Percentiles rank a stretch among this genome's conserved stretches.
phyloP scores from a whole-genome alignment of 2,113 vertebrate species.

The Passerina amoena region DNA sequence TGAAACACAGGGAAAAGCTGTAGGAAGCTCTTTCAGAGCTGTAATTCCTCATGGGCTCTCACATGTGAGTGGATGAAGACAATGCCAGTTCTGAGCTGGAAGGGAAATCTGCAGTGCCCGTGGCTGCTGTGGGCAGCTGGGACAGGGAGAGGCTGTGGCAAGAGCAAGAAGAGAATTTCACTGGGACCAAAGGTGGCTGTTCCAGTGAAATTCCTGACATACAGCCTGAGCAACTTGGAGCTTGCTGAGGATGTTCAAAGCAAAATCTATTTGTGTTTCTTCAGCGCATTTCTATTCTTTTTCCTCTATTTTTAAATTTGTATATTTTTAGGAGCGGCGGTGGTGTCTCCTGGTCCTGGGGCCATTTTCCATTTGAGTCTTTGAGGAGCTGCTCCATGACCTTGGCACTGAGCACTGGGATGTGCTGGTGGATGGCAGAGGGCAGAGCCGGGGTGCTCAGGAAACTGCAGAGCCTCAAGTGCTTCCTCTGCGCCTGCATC shows the following conservation, averaged over 20 bases:
- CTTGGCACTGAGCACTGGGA: rapidly evolving
- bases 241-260: neutral
- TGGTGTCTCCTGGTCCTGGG: neutral
- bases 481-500: neutral
- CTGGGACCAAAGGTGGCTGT: neutral
- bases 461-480: neutral
- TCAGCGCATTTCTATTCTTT: neutral
- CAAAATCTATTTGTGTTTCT: neutral
- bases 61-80: neutral
- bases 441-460: neutral
- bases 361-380: rapidly evolving
- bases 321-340: no score
- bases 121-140: rapidly evolving
- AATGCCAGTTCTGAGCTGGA: rapidly evolving
- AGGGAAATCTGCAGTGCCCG: neutral
- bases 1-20: neutral
- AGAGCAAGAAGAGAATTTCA: neutral
- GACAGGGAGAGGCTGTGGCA: neutral
- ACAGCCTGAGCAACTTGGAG: rapidly evolving
- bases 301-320: no score
- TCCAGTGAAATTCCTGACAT: neutral
- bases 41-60: neutral
- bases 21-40: neutral
- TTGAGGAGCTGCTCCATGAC: rapidly evolving
- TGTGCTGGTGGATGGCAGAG: no score